Conservation (phyloP, 2,888 invertebrate species). For the Dinocampus coccinellae region DNA sequence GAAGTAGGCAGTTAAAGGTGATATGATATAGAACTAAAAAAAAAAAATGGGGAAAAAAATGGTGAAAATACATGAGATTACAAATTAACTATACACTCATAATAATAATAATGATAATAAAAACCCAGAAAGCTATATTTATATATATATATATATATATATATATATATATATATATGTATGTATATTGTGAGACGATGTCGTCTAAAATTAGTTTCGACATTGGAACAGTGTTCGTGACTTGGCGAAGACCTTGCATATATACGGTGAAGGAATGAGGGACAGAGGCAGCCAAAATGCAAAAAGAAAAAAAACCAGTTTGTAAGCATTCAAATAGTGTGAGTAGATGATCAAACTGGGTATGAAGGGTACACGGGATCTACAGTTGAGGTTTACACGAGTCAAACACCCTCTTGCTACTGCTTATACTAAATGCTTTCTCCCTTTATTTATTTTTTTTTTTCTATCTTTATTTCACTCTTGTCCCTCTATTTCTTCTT, state of each 20-base stretch:
- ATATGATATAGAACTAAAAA: background rate
- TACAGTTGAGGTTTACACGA: constrained; percentile 3
- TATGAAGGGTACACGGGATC: background rate
- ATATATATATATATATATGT: too few species aligned
- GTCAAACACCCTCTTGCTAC: constrained; percentile 12
- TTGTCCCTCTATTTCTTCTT: background rate
- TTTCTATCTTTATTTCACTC: too few species aligned
- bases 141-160: too few species aligned
- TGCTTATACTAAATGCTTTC: constrained; percentile 10
- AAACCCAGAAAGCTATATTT: too few species aligned
- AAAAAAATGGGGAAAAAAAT: too few species aligned
- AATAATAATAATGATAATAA: background rate
- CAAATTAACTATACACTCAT: background rate
- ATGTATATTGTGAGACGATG: background rate
- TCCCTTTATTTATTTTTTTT: too few species aligned
- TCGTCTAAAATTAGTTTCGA: constrained; percentile 22
- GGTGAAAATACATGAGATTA: background rate
- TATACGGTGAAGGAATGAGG: background rate
- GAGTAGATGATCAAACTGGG: constrained; percentile 9
- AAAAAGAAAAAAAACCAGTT: background rate
- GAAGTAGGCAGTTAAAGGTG: background rate
- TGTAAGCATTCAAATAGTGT: constrained; percentile 3
- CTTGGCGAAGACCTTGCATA: constrained; percentile 16
- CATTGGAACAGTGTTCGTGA: constrained; percentile 14
- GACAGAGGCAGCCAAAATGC: background rate